Evolutionary conservation across 2,888 invertebrate species (phyloP).

Genomic region (Nebria brevicollis): DNA sequence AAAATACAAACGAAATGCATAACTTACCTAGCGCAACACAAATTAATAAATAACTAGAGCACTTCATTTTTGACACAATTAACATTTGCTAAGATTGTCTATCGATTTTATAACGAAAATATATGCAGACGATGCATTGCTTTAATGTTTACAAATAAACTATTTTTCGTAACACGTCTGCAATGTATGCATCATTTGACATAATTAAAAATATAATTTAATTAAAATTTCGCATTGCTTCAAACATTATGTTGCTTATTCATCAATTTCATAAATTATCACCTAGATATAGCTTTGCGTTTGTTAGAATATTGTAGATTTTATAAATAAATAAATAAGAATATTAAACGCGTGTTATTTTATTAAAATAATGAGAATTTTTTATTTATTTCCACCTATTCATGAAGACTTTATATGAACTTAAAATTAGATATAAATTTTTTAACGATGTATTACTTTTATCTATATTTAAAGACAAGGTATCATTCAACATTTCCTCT

Average conservation of each 20-base stretch:
- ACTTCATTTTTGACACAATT: conserved; percentile 20
- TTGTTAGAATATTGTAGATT: too few species aligned
- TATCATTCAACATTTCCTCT: background rate
- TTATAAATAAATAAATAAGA: too few species aligned
- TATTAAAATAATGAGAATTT: too few species aligned
- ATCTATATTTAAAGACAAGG: background rate
- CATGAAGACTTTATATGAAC: too few species aligned
- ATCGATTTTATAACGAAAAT: conserved; percentile 8
- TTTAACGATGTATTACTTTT: background rate
- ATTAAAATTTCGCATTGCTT: too few species aligned
- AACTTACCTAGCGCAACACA: conserved; percentile 15
- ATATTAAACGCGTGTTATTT: too few species aligned
- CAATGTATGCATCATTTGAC: background rate
- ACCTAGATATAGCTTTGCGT: too few species aligned
- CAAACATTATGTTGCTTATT: too few species aligned
- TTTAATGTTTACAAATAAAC: background rate
- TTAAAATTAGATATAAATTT: background rate
- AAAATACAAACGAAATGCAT: background rate
- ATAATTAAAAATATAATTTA: background rate
- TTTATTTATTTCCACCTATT: too few species aligned
- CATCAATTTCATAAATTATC: too few species aligned
- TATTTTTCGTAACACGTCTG: background rate
- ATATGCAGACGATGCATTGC: background rate
- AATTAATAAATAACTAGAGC: conserved; percentile 4
- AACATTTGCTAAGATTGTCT: background rate